Conservation (phyloP, 2,888 invertebrate genomes). For the Drosophila hawaiiensis region DNA sequence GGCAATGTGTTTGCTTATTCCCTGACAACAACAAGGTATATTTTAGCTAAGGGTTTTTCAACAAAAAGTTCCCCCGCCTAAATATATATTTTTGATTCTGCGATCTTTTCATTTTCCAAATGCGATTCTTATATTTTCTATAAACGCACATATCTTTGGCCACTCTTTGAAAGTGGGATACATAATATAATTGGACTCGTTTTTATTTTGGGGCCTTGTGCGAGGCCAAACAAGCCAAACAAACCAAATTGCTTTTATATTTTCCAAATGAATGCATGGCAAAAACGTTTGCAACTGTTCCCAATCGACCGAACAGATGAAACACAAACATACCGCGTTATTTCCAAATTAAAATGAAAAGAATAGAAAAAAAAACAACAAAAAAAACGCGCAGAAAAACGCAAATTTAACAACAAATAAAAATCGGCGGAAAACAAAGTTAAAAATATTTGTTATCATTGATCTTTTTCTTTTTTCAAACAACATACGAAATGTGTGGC, state of each 20-base stretch:
- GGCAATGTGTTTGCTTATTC: conserved; percentile 27
- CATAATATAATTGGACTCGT: not conserved
- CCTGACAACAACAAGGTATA: conserved; percentile 8
- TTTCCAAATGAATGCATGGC: conserved; percentile 21
- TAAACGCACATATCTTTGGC: not conserved
- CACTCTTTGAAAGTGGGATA: not conserved
- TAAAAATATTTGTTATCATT: not conserved
- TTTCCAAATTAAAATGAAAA: conserved; percentile 1
- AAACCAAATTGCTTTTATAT: conserved; percentile 67
- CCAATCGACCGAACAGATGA: not conserved
- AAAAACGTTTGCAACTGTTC: conserved; percentile 2
- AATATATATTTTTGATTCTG: not conserved
- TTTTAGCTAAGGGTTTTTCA: not conserved
- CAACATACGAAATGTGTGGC: conserved; percentile 8
- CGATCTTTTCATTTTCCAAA: not conserved
- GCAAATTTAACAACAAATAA: not conserved
- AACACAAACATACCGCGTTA: not conserved
- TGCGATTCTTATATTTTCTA: not conserved
- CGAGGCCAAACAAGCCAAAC: conserved; percentile 46
- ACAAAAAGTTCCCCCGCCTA: not conserved
- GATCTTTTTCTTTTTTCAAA: not conserved
- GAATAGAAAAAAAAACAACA: not conserved
- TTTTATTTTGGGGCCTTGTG: conserved; percentile 35
- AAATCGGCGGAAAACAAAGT: not conserved
- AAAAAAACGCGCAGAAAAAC: conserved; percentile 8